Conservation (phyloP, 2,888 invertebrate species). For the Tetrapedia diversipes region DNA sequence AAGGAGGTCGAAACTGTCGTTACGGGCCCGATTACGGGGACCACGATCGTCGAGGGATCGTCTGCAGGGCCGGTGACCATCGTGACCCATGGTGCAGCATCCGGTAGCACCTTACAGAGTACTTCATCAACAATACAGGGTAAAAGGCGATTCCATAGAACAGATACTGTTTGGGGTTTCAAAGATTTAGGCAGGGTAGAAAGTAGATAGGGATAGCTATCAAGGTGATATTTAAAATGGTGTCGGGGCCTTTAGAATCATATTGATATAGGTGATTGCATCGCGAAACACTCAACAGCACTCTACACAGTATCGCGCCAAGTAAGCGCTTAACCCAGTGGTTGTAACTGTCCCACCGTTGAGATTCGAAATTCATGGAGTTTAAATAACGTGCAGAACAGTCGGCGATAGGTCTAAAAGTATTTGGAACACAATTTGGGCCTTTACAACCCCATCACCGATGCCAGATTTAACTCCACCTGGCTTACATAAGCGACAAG, state of each 20-base stretch:
- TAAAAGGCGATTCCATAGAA: background rate
- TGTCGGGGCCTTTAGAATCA: too few relatives aligned
- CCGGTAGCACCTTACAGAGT: background rate
- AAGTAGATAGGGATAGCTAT: background rate
- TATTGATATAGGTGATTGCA: too few relatives aligned
- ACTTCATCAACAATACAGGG: background rate
- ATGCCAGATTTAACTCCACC: background rate
- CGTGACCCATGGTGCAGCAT: constrained; percentile 4
- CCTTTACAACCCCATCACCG: background rate
- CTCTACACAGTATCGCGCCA: too few relatives aligned
- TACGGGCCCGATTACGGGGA: constrained; percentile 63
- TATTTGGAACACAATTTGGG: background rate
- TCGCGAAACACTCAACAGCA: too few relatives aligned
- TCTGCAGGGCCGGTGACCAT: constrained; percentile 33
- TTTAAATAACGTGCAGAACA: too few relatives aligned
- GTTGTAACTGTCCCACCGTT: too few relatives aligned
- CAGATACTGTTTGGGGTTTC: background rate
- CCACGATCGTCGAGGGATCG: constrained; percentile 64
- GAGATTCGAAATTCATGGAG: too few relatives aligned
- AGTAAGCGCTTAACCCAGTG: too few relatives aligned
- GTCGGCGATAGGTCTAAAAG: too few relatives aligned
- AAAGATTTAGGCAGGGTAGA: background rate
- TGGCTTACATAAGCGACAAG: background rate
- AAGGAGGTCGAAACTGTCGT: constrained; percentile 39
- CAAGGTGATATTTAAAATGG: too few relatives aligned